These are phyloP conservation scores for Pseudomyrmex flavicornis DNA, from an alignment of 1,140 invertebrate species.

Conservation along the genomic window DNA sequence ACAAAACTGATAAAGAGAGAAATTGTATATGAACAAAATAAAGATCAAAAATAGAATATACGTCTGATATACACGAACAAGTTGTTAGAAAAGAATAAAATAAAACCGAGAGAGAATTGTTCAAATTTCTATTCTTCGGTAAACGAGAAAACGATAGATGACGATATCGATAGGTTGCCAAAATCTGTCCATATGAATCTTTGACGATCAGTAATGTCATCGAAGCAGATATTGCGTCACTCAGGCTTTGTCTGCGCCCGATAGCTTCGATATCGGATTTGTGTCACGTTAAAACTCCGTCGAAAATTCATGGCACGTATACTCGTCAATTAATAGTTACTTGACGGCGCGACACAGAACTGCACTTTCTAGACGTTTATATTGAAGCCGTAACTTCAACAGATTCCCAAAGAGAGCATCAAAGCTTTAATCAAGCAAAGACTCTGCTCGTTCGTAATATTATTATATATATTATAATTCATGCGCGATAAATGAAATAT, in stretches of 20 bases:
- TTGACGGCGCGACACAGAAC: constrained; percentile 56
- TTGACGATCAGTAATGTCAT: constrained; percentile 42
- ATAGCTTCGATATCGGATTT: constrained; percentile 54
- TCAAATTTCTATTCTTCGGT: not conserved
- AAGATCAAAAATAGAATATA: not conserved
- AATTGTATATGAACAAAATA: not conserved
- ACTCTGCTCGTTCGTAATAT: not conserved
- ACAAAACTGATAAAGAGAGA: not conserved
- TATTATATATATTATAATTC: constrained; percentile 17
- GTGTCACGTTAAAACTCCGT: constrained; percentile 60
- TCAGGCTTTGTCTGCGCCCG: constrained; percentile 22
- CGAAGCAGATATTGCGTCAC: constrained; percentile 38
- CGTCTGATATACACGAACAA: no score
- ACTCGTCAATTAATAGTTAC: constrained; percentile 62
- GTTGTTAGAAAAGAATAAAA: no score
- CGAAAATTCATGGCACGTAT: constrained; percentile 60
- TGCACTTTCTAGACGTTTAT: constrained; percentile 61
- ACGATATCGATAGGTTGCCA: no score
- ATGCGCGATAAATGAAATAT: not conserved
- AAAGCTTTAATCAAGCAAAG: constrained; percentile 57
- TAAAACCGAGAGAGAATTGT: no score
- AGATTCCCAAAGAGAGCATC: constrained; percentile 53
- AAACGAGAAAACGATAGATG: not conserved
- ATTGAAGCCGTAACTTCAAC: constrained; percentile 54
- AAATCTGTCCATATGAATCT: constrained; percentile 28